Percentiles rank a stretch among this genome's conserved stretches.
These are phyloP conservation scores for Lytechinus pictus DNA, from an alignment of 35 echinoderm and acorn worm genomes.

Conservation along the genomic window DNA sequence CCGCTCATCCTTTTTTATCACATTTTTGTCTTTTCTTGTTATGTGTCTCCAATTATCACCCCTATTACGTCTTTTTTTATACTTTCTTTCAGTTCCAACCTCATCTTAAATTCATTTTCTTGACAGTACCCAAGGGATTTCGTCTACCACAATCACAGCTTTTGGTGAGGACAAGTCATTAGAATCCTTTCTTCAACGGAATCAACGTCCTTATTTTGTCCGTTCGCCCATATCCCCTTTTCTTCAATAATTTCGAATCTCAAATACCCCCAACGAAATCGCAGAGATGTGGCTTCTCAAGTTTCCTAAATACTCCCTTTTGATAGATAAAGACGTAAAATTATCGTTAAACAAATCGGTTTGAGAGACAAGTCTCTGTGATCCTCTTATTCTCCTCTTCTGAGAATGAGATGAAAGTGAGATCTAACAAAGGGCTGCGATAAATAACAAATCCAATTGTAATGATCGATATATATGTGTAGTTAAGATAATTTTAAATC, in stretches of 20 bases:
- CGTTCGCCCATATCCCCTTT: not conserved
- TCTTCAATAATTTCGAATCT: not conserved
- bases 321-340: not conserved
- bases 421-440: not conserved
- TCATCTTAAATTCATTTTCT: not conserved
- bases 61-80: not conserved
- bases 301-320: not conserved
- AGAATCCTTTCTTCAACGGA: not conserved
- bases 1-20: not conserved
- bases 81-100: not conserved
- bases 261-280: not conserved
- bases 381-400: not conserved
- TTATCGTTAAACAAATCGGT: slow-evolving; percentile 17
- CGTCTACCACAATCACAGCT: not conserved
- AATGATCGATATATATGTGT: too few species aligned
- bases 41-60: not conserved
- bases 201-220: not conserved
- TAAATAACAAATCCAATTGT: not conserved
- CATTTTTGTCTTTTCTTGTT: not conserved
- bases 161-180: not conserved
- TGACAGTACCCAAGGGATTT: not conserved
- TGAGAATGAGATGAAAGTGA: not conserved
- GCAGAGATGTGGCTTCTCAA: not conserved
- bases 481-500: too few species aligned
- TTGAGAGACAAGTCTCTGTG: not conserved